Evolutionary conservation across 2,888 invertebrate genomes (phyloP), one percentile per base, ranked within the genome.

Genomic region (Dichetophora obliterata): DNA sequence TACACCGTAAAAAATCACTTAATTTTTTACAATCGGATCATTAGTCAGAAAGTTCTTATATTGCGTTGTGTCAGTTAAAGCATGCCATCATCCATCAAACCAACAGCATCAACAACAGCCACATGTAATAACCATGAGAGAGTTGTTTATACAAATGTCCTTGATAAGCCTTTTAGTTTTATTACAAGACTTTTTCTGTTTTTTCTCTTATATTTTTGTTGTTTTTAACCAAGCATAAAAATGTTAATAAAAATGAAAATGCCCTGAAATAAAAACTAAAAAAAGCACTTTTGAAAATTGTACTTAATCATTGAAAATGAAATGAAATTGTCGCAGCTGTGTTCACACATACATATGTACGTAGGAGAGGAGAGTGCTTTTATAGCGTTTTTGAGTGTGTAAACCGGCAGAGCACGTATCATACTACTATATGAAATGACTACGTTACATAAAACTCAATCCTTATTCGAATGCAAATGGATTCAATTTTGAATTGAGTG

Each of bases 401-500:
- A 43, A n/a, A 63, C 14, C 31, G 24, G 14, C 31, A n/a, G 3
- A 22, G 11, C 43, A 22, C 22, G n/a, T n/a, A n/a, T n/a, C n/a
- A n/a, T n/a, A n/a, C n/a, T n/a, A n/a, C n/a, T n/a, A 27, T 22
- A 50, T 63, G 59, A 22, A 52, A 66, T 66, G 74, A 74, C 74
- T 74, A 59, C 54, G 74, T 1, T 24, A 52, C 24, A 66, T 66
- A 54, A 66, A 74, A 65, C 74, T 65, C 54, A 74, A 74, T 74
- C 65, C 66, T 31, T 66, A 66, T 74, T 74, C 74, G 74, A 74
- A 74, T 74, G 74, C 74, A 74, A 74, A 74, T 74, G 74, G 74
- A 74, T 79, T 80, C 80, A 77, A 80, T 78, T 81, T 82, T 78
- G 79, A 79, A 81, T 78, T 81, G 79, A 77, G 70, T 75, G 75